Base-by-base conservation (phyloP, 1,140 invertebrate genomes). In the Drosophila sturtevanti region DNA sequence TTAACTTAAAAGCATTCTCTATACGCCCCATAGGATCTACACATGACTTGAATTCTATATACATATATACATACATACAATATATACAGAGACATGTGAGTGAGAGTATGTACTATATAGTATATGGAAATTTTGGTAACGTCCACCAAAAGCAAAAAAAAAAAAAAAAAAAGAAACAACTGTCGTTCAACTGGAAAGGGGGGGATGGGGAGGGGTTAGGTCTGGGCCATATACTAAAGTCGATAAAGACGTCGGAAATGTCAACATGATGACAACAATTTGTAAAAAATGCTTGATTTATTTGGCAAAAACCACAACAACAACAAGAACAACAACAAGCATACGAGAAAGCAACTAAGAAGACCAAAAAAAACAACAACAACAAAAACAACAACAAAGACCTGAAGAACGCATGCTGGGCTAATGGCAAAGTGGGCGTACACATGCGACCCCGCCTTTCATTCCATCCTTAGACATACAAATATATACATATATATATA, bases 231-330 rank as follows among this genome's bases (percentile, higher is more conserved):
- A 48, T 48, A 41, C 51, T 18, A 55, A 73, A 78, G 72, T 76
- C 84, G 84, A 89, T 89, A 89, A 89, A 89, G 84, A 89, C 77
- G 85, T 87, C 82, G 82, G 82, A 87, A 87, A 87, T 87, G 82
- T 89, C 84, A 84, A 89, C 84, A 82, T 89, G 84, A 89, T 89
- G 84, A 89, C 84, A 89, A 89, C 84, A 89, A 89, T 89, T 89
- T 89, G 84, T 89, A 89, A 89, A 89, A 86, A 89, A 89, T 89
- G 68, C 84, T 89, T 89, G 84, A 89, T 89, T 89, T 89, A 89
- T 89, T 80, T 87, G 61, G 66, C 38, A 12, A 59, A 72, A 81
- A 76, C 64, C 63, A 55, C 68, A 85, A 74, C 55, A 56, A 54
- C 72, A 76, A 16, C 55, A 56, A 54, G 65, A 76, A 16, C 34